Base-by-base conservation (phyloP, 2,113 vertebrate genomes). In the Calyptomena viridis region DNA sequence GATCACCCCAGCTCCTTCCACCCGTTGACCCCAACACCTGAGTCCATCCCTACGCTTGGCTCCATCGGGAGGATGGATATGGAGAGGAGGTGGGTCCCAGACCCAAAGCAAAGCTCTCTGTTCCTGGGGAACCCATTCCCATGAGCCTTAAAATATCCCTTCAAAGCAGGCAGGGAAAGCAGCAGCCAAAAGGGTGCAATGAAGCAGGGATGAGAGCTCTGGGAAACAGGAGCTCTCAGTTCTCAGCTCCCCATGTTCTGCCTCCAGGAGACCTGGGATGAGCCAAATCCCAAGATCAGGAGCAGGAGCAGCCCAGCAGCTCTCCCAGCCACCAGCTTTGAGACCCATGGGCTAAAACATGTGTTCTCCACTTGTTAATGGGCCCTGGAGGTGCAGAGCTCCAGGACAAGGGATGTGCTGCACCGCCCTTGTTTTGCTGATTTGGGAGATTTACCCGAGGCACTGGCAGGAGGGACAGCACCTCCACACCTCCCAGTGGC, bases 351-450 rank as follows among this genome's bases (percentile, higher is more conserved):
- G 81, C 52, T 74, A 12, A 69, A 74, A 28, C 0, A 4, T 1
- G 1, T 5, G 7, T 9, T 33, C 5, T 25, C 30, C 27, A 4
- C 6, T 60, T 6, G 1, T 28, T 12, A 5, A 28, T 1, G 14
- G 31, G 18, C 31, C n/a, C 53, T 11, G 27, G 20, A 64, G 40
- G 24, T 6, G 11, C 24, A 49, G 30, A 69, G 49, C 55, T 49
- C 37, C 2, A 1, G 30, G 9, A 25, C 1, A 4, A 30, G 6
- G 9, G 12, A 77, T 33, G 23, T 3, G 62, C 68, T 80, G 25
- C 77, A 37, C 4, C 71, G 20, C 27, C 73, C 50, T 27, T 8
- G 39, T 50, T 66, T 75, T 31, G 52, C 68, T 63, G 35, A 71
- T 62, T 64, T 35, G 0, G 4, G 73, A 83, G 84, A n/a, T 0